These are phyloP conservation scores for Adoxophyes honmai DNA, from an alignment of 1,140 invertebrate genomes.

Conservation along the genomic window DNA sequence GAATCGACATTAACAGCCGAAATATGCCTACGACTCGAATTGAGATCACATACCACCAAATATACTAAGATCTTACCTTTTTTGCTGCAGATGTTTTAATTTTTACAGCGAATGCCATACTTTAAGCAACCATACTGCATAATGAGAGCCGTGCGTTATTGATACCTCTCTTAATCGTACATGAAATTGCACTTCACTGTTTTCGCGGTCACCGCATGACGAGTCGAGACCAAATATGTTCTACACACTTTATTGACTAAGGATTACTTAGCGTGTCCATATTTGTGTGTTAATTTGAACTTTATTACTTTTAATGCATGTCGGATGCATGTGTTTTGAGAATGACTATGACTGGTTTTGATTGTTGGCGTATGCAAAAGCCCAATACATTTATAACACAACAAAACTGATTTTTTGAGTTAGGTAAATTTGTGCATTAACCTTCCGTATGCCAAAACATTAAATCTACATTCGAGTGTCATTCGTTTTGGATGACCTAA, in stretches of 20 bases:
- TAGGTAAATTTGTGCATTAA: too few species aligned
- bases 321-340: background rate
- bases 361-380: background rate
- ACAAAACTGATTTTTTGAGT: too few species aligned
- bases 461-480: too few species aligned
- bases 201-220: slow-evolving; percentile 1
- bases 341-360: background rate
- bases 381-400: too few species aligned
- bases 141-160: slow-evolving; percentile 9
- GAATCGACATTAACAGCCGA: too few species aligned
- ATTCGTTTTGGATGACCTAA: too few species aligned
- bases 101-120: background rate
- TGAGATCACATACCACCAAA: too few species aligned
- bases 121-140: slow-evolving; percentile 7
- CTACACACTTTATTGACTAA: slow-evolving; percentile 10
- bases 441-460: too few species aligned
- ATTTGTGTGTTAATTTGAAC: slow-evolving; percentile 7
- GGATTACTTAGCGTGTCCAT: slow-evolving; percentile 11
- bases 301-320: slow-evolving; percentile 10
- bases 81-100: too few species aligned
- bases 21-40: too few species aligned
- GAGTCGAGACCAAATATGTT: background rate
- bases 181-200: slow-evolving; percentile 13
- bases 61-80: too few species aligned
- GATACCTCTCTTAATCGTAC: slow-evolving; percentile 12